Base-by-base conservation (phyloP, 2,113 vertebrate species). In the Columba livia region DNA sequence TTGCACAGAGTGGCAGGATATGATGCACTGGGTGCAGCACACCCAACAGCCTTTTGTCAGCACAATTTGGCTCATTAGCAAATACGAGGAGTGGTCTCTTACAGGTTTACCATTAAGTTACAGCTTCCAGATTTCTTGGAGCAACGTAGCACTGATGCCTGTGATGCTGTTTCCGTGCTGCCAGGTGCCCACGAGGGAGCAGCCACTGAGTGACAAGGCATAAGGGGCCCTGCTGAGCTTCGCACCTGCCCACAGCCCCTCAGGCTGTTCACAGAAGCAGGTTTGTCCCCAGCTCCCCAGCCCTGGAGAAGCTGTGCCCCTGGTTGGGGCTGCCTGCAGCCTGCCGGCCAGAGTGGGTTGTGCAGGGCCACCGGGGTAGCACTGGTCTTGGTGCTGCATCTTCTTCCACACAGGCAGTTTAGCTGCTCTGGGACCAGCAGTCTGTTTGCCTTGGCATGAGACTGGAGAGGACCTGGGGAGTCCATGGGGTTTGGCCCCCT, bases 161-260 rank as follows among this genome's bases (percentile, higher is more conserved):
- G 29, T 48, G 53, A 60, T 53, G 54, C 5, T 2, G 17, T 72
- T 79, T 34, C 19, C 8, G 5, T 0, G 0, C n/a, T 94, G 50
- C 36, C 34, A 19, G 17, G 40, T 28, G 28, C 25, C 20, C 21
- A 26, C 4, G 6, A 62, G 72, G 73, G n/a, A 65, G 47, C 71
- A 69, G 10, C 9, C 7, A 13, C 10, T 28, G 62, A 47, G 36
- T 8, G 2, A 12, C 4, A 4, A 67, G 54, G n/a, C 5, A 21
- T 26, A 7, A 11, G n/a, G 19, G 32, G 18, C 16, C 32, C 38
- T 70, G 67, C 57, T 65, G 12, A 12, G 18, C 29, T 56, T 42
- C 1, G 0, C 15, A 5, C 31, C 21, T n/a, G 16, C 28, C 57
- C 0, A 2, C 57, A 54, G n/a, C 26, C 48, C 40, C 18, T 21